Evolutionary conservation across 2,888 invertebrate genomes (phyloP), one percentile per base, ranked within the genome.

Genomic region (Hartigia nigra): DNA sequence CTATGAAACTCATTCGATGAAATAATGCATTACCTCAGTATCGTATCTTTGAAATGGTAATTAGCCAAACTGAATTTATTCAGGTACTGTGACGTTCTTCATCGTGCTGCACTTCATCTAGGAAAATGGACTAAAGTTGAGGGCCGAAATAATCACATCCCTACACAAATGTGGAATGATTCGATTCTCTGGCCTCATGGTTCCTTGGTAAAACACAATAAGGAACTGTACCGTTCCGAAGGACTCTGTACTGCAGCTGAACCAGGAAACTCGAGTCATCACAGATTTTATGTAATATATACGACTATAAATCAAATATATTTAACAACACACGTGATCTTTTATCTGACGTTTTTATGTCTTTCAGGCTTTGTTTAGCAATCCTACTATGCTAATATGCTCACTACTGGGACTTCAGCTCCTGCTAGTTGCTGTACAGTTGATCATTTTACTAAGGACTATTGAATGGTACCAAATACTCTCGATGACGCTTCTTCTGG

Each of bases 401-500:
- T 93, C 95, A 75, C 92, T 97, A 77, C 93, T 98, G 36, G 94
- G 95, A 31, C 91, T 97, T 31, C 96, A 97, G 87, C 91, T 95
- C 3, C 92, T 94, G 1, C 92, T 96, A 36, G 95, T 98, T 75
- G 90, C 95, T 0, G 93, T 96, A 75, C 97, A 98, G 92, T 93
- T 99, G 80, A 94, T 95, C 77, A 93, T 97, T 55, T 92, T 99
- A 14, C 94, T 97, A 85, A 94, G 96, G 83, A 95, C 96, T 31
- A 94, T 95, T 70, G 96, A 98, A 86, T 99, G 99, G 99, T 97
- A 98, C 92, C 96, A 97, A 90, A 95, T 98, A 81, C 91, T 98
- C 75, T 96, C 98, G 3, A 94, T 98, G 86, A 95, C 97, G 9
- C 94, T 98, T 80, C 93, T 99, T 75, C 94, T 98, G 69, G 95